Base-by-base conservation (phyloP, 1,140 invertebrate species). In the Colletes latitarsis region DNA sequence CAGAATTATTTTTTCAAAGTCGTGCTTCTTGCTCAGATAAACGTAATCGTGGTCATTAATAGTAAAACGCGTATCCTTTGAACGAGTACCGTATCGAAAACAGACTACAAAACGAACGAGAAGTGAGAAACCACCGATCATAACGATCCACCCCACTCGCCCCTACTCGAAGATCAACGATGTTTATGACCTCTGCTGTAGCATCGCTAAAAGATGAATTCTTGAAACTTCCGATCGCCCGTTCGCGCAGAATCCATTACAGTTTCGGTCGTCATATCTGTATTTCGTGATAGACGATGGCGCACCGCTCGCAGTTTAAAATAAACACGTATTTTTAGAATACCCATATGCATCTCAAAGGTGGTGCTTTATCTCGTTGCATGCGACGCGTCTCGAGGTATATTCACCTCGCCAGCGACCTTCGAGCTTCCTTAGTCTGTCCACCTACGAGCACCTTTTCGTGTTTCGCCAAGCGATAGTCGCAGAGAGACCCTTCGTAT, bases 241-340 rank as follows among this genome's bases (percentile, higher is more conserved):
- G 10, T 57, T 70, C 53, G 43, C 9, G 60, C 60, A 41, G 41
- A 52, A 58, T 43, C 43, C 63, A 14, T 58, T n/a, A 63, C 17
- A 8, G 53, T 62, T 41, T 21, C 46, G 30, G 30, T 19, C 17
- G 57, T 15, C 19, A 53, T 21, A 46, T 82, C 21, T 77, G 60
- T 67, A 82, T 83, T 69, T 77, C 74, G 82, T 81, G 75, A 76
- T 67, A 76, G 60, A 75, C n/a, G 49, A 39, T 57, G 62, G 63
- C 30, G 73, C 62, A 43, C 66, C 63, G 52, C 49, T 70, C 0
- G 49, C 21, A 55, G 70, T 30, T 57, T 84, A 83, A 84, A 84
- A 84, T 84, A 83, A 75, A 77, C 83, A 39, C 70, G 57, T 81
- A 81, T 85, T 85, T 84, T 85, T 81, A 84, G 82, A 85, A 81